Evolutionary conservation across 2,113 vertebrate genomes (phyloP), one percentile per base, ranked within the genome.

Genomic region (Pseudopipra pipra): DNA sequence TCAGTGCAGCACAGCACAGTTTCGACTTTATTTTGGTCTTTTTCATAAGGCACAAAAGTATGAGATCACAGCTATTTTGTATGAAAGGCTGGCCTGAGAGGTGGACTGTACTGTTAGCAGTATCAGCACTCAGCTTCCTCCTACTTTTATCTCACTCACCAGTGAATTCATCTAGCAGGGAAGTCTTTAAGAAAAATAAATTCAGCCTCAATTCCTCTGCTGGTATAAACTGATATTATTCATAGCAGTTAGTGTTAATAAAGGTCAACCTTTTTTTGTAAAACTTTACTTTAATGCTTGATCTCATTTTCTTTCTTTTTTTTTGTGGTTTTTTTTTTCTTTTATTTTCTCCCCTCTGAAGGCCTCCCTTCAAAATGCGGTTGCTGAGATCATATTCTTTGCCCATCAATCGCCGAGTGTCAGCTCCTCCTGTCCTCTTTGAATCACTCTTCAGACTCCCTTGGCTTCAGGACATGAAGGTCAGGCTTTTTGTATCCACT

Each of bases 161-260:
- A 93, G 39, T 81, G 61, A 93, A 74, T 86, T 95, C 54, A 77
- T 51, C 43, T 71, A 52, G 30, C 59, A 77, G 73, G 86, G 30
- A 95, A 91, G 30, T 74, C 59, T 52, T 44, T 25, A 93, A 94
- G 43, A 90, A 96, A 94, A 96, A 94, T 71, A 96, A 95, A 94
- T 88, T 66, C n/a, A 76, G 33, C 19, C 28, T 85, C 41, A 85
- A 11, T 80, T 95, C 67, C 39, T 90, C 55, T 91, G 41, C 75
- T 94, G 78, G 37, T 67, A 63, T 52, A 71, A 85, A 83, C 63
- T 62, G 82, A 93, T 95, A 85, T 17, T 89, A 94, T 93, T 95
- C 85, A 77, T 47, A 72, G 62, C 19, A 78, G 31, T 80, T 93
- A 73, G 66, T 28, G 59, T 85, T 11, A 72, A 35, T 66, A 87